Base-by-base conservation (phyloP, 2,797 vertebrate genomes). In the Danionella dracula region DNA sequence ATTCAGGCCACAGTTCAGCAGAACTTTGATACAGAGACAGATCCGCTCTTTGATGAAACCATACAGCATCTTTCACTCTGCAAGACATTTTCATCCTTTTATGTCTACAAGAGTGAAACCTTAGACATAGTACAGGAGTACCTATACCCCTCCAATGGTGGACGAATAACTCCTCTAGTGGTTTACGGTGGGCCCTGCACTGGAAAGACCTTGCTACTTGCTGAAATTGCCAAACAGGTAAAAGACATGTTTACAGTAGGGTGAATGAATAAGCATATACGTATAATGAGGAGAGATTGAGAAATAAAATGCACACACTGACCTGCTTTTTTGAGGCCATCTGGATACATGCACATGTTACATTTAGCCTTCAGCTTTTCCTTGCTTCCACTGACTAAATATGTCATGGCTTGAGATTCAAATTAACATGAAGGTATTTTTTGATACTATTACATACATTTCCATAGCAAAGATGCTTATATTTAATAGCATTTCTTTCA, bases 1-100 rank as follows among this genome's bases (percentile, higher is more conserved):
- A 98, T 99, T 76, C 96, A 99, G 76, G 95, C 96, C 66, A 99
- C 96, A 0, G 93, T 99, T 2, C 97, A 99, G 79, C 96, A 97
- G 82, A 99, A 97, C 82, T 97, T 98, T 76, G 96, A 99, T 76
- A 94, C 94, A 0, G 97, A 99, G 83, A 90, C 91, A 1, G 97
- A 99, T 77, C 78, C 86, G 0, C 80, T 98, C 29, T 99, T 98
- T 0, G 94, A 98, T 10, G 96, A 99, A 87, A 91, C 96, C 72
- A 89, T 99, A 64, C 97, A 98, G 76, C 95, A 99, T 76, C 91
- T 95, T 4, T 99, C 97, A 0, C 85, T 99, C 4, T 98, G 96
- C 82, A 94, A 94, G 87, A 94, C 85, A 0, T 93, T 93, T 27
- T 90, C 95, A 1, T 83, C 89, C 5, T 92, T 95, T 83, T 96